Evolutionary conservation across 23 tunicate genomes (phyloP).

Genomic region (Oikopleura dioica): DNA sequence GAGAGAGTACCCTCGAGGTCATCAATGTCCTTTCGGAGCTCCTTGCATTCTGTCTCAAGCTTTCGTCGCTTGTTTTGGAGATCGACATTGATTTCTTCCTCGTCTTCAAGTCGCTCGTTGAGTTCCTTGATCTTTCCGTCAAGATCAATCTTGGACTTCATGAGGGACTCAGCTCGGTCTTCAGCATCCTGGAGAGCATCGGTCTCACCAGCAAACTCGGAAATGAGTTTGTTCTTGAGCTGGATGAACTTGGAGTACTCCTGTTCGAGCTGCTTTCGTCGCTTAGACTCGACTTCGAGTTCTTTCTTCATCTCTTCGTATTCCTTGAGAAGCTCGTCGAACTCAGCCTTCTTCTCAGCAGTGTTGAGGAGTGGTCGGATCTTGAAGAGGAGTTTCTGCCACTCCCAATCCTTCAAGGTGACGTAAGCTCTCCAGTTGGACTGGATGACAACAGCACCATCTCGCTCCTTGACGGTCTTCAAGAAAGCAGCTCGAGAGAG

Average conservation of each 20-base stretch:
- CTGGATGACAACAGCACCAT: slow-evolving; percentile 34
- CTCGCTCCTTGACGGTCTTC: slow-evolving; percentile 63
- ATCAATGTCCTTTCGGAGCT: slow-evolving; percentile 81
- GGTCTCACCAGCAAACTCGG: slow-evolving; percentile 28
- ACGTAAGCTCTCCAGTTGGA: slow-evolving; percentile 73
- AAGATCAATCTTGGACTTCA: slow-evolving; percentile 68
- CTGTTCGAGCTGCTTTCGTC: slow-evolving; percentile 79
- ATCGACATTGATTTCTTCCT: slow-evolving; percentile 86
- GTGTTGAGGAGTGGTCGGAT: slow-evolving; percentile 72
- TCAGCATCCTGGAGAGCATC: slow-evolving; percentile 44
- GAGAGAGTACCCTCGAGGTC: slow-evolving; percentile 77
- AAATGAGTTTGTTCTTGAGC: slow-evolving; percentile 61
- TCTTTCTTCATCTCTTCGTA: slow-evolving; percentile 31
- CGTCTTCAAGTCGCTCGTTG: slow-evolving; percentile 80
- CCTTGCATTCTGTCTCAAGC: slow-evolving; percentile 72
- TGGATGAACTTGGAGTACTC: slow-evolving; percentile 51
- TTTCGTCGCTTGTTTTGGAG: slow-evolving; percentile 65
- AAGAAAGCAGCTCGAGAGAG: slow-evolving; percentile 63
- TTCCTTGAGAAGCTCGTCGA: slow-evolving; percentile 53
- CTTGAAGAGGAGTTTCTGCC: slow-evolving; percentile 92
- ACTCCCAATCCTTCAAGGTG: slow-evolving; percentile 81
- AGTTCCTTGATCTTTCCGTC: slow-evolving; percentile 88
- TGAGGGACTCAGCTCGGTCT: slow-evolving; percentile 71
- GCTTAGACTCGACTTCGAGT: slow-evolving; percentile 53
- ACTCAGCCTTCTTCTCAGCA: slow-evolving; percentile 61